Conservation (phyloP, 2,888 invertebrate species). For the Tortricodes alternella region DNA sequence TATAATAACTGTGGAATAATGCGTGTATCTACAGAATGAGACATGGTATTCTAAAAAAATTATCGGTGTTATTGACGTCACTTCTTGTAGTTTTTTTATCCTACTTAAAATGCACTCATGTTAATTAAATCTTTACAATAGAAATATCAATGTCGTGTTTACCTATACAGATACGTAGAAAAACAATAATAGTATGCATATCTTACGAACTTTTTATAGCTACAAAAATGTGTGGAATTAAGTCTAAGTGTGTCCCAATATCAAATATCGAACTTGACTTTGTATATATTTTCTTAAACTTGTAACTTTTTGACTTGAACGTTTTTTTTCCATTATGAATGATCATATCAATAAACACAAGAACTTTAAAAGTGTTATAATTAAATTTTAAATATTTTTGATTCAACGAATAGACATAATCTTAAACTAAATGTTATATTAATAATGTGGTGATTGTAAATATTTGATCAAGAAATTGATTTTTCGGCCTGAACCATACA, state of each 20-base stretch:
- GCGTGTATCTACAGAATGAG: constrained; percentile 33
- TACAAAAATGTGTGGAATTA: neutral
- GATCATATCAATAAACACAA: constrained; percentile 25
- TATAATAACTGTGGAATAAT: constrained; percentile 42
- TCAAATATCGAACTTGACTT: neutral
- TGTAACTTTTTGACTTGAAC: constrained; percentile 10
- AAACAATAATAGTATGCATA: constrained; percentile 8
- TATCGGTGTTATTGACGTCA: constrained; percentile 15
- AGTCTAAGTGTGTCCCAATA: constrained; percentile 12
- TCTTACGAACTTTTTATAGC: neutral
- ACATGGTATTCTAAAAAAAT: constrained; percentile 36
- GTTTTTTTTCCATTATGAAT: constrained; percentile 20
- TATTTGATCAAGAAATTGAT: constrained; percentile 19
- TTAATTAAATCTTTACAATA: constrained; percentile 12
- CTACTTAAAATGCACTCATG: constrained; percentile 21
- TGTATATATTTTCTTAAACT: constrained; percentile 13
- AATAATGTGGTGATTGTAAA: constrained; percentile 27
- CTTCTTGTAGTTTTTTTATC: constrained; percentile 13
- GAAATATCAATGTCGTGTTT: neutral
- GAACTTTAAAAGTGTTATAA: constrained; percentile 24
- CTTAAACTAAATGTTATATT: constrained; percentile 13
- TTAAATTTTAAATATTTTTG: constrained; percentile 23
- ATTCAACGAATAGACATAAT: constrained; percentile 31
- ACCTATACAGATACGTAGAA: constrained; percentile 5
- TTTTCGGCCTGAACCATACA: constrained; percentile 8